These are phyloP conservation scores for Synchiropus splendidus DNA, from an alignment of 2,113 vertebrate genomes.

Conservation along the genomic window DNA sequence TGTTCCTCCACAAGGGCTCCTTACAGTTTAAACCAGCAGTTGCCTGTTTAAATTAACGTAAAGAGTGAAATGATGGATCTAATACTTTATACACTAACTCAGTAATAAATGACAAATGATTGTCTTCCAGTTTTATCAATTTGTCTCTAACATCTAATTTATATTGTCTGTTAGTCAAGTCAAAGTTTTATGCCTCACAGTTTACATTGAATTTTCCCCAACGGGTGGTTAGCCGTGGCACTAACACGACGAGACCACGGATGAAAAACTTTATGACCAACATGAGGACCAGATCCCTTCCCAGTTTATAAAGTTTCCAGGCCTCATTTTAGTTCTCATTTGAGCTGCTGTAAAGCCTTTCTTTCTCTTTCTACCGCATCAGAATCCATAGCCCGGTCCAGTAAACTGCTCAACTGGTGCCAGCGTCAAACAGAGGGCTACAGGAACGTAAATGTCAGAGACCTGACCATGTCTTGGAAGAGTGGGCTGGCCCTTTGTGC, in stretches of 20 bases:
- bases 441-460: constrained; percentile 79
- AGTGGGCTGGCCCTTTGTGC: constrained; percentile 92
- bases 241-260: constrained; percentile 33
- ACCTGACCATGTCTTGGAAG: constrained; percentile 96
- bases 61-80: constrained; percentile 17
- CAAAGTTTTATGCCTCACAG: background rate
- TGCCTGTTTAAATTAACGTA: constrained; percentile 4
- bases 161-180: too few species aligned
- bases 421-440: constrained; percentile 95
- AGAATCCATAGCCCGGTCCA: constrained; percentile 92
- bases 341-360: constrained; percentile 3
- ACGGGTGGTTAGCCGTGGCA: constrained; percentile 19
- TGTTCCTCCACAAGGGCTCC: constrained; percentile 22
- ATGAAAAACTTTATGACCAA: constrained; percentile 17
- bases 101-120: too few species aligned
- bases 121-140: too few species aligned
- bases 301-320: too few species aligned
- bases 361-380: constrained; percentile 11
- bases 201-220: constrained; percentile 6
- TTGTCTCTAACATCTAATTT: constrained; percentile 23
- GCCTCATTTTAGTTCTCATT: constrained; percentile 9
- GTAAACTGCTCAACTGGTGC: constrained; percentile 93
- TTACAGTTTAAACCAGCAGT: constrained; percentile 16
- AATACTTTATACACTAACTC: constrained; percentile 27
- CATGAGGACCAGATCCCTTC: background rate